Base-by-base conservation (phyloP, 2,888 invertebrate genomes). In the Leuctra nigra region DNA sequence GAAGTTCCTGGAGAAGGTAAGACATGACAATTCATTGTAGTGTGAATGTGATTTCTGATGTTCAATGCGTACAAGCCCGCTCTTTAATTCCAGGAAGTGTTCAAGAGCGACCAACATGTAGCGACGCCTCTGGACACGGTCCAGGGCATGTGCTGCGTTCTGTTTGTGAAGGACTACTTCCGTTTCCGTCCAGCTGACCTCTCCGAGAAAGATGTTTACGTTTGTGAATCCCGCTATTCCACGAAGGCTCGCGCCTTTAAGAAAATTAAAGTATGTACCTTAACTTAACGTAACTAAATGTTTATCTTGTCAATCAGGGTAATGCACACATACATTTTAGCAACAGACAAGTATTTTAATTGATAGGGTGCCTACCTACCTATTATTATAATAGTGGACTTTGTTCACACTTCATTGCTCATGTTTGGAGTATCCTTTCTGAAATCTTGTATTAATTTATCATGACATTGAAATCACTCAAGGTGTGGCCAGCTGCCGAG, bases 211-310 rank as follows among this genome's bases (percentile, higher is more conserved):
- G 96, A 99, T 72, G 87, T 98, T 1, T 99, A 88, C 68, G 96
- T 98, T 0, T 98, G 98, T 71, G 98, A 99, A 73, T 95, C 92
- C 16, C 81, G 95, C 4, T 99, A 99, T 73, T 89, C 86, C 64
- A 85, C 91, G 0, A 85, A 84, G 65, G 82, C 84, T 35, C 82
- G 93, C 60, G 84, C 86, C 65, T 98, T 98, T 73, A 94, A 94
- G 73, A 97, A 97, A 74, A 92, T 98, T 58, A 92, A 91, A 73
- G 67, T 66, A 60, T 44, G 20, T 13, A 29, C n/a, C 6, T 29
- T 7, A 29, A 29, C 29, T 7, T 11, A 11, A 29, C n/a, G n/a
- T n/a, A n/a, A n/a, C n/a, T n/a, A n/a, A n/a, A 29, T 6, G 7
- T 11, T 11, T 29, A 6, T 11, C 7, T 29, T 29, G 29, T 29